Evolutionary conservation across 2,113 vertebrate genomes (phyloP).

Genomic region (Percina caprodes): DNA sequence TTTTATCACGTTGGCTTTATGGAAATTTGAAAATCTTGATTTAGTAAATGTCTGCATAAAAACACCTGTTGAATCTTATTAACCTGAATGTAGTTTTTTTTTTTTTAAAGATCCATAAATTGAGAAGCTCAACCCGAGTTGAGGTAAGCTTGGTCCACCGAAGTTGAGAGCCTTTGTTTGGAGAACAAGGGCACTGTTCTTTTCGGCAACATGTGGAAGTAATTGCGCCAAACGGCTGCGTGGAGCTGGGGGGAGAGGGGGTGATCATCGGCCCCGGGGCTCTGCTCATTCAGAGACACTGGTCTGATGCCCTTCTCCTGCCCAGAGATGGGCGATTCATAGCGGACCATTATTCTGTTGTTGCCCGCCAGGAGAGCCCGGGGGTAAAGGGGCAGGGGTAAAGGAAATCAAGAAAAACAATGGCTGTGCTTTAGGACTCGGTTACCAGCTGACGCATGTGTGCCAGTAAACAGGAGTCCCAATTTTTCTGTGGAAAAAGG

Average conservation of each 20-base stretch:
- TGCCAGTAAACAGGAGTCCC: slow-evolving; percentile 27
- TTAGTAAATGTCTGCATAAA: no score
- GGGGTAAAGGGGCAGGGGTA: not conserved
- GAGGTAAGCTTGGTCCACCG: slow-evolving; percentile 28
- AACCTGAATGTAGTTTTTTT: slow-evolving; percentile 1
- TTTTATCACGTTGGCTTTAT: no score
- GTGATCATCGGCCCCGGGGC: slow-evolving; percentile 60
- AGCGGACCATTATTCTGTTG: slow-evolving; percentile 58
- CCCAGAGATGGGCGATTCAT: slow-evolving; percentile 63
- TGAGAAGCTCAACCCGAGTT: slow-evolving; percentile 54
- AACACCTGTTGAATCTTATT: not conserved
- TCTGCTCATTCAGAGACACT: slow-evolving; percentile 47
- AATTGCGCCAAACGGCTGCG: slow-evolving; percentile 85
- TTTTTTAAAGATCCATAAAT: slow-evolving; percentile 9
- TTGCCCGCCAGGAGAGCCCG: slow-evolving; percentile 22
- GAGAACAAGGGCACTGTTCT: slow-evolving; percentile 90
- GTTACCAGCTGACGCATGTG: slow-evolving; percentile 62
- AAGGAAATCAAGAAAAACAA: not conserved
- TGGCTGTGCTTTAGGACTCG: not conserved
- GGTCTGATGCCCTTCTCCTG: slow-evolving; percentile 56
- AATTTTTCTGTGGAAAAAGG: slow-evolving; percentile 12
- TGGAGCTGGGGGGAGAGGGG: slow-evolving; percentile 49
- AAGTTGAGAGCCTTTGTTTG: slow-evolving; percentile 83
- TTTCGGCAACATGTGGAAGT: slow-evolving; percentile 95
- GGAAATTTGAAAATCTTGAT: no score